Evolutionary conservation across 2,797 vertebrate genomes (phyloP).

Genomic region (Propithecus perrieri): DNA sequence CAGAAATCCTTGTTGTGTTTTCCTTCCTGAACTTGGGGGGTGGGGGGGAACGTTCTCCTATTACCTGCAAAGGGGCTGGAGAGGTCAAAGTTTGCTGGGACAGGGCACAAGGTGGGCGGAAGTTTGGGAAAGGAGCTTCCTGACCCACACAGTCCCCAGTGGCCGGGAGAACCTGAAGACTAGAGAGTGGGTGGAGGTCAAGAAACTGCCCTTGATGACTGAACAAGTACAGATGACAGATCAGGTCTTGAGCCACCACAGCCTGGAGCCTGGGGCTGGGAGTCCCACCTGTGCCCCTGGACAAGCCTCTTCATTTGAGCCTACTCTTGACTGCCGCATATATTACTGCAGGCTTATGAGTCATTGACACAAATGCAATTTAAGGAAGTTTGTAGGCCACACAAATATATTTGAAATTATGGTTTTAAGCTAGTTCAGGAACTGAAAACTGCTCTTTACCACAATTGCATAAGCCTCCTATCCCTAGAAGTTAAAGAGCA

Average conservation of each 20-base stretch:
- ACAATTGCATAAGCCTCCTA: not conserved
- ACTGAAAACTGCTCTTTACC: not conserved
- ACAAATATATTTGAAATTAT: not conserved
- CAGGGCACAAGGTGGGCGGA: not conserved
- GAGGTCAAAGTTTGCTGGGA: not conserved
- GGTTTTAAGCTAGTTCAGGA: constrained; percentile 2
- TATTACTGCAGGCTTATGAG: not conserved
- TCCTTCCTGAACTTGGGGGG: constrained; percentile 8
- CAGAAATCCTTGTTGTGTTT: constrained; percentile 34
- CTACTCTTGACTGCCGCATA: not conserved
- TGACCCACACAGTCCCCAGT: not conserved
- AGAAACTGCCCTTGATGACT: not conserved
- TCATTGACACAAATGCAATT: not conserved
- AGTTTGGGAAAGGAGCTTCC: constrained; percentile 22
- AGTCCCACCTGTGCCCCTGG: not conserved
- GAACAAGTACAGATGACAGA: not conserved
- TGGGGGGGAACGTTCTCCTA: not conserved
- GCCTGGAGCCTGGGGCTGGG: not conserved
- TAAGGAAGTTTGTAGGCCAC: constrained; percentile 9
- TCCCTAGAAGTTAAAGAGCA: not conserved
- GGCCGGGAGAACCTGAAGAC: not conserved
- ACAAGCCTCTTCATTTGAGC: not conserved
- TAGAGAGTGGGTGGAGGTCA: not conserved
- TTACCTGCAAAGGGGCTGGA: not conserved
- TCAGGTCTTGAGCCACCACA: not conserved